Evolutionary conservation across 2,797 vertebrate genomes (phyloP).

Genomic region (Periparus ater): DNA sequence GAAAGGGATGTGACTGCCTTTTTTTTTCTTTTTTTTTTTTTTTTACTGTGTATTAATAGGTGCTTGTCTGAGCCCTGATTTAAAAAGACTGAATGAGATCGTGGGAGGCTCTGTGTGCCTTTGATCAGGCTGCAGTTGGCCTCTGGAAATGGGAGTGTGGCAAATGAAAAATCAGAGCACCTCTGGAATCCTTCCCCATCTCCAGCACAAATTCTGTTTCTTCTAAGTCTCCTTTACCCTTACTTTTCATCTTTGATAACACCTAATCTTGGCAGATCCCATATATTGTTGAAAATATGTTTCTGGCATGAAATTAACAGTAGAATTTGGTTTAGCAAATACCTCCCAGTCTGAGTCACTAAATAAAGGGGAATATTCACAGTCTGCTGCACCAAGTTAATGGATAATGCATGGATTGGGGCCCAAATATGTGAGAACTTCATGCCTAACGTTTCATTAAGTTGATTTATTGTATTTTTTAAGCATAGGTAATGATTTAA

Average conservation of each 20-base stretch:
- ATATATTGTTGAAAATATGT: neutral
- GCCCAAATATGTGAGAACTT: neutral
- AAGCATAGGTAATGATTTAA: neutral
- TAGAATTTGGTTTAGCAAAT: neutral
- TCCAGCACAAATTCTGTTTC: neutral
- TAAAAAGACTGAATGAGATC: neutral
- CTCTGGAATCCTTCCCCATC: neutral
- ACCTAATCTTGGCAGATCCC: neutral
- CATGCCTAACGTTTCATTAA: neutral
- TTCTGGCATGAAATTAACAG: neutral
- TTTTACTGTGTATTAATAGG: neutral
- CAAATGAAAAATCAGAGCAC: neutral
- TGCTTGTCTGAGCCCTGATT: neutral
- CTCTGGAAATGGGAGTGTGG: neutral
- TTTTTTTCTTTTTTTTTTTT: neutral
- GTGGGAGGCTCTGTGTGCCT: neutral
- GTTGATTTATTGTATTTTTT: slow-evolving; percentile 1
- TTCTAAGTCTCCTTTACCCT: neutral
- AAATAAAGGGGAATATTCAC: neutral
- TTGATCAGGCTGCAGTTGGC: neutral
- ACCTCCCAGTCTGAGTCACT: neutral
- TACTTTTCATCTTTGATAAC: neutral
- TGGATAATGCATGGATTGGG: neutral
- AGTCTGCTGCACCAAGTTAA: neutral
- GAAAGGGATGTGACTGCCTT: neutral